Percentiles rank a stretch among this genome's conserved stretches.
Conservation (phyloP, 2,113 vertebrate species). For the Tachysurus fulvidraco region DNA sequence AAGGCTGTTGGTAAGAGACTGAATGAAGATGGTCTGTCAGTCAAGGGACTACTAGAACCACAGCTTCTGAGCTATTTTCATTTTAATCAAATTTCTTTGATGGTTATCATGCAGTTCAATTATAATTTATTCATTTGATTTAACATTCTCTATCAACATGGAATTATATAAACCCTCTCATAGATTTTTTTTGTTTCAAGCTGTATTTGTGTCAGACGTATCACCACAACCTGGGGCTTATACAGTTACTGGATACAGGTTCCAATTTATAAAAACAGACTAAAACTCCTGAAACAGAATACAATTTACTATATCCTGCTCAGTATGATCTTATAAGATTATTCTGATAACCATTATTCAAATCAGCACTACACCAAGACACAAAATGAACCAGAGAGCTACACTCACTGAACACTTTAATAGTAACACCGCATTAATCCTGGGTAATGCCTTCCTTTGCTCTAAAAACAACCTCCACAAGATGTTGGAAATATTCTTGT, state of each 20-base stretch:
- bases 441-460: too few species aligned
- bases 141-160: background rate
- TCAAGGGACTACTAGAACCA: background rate
- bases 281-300: background rate
- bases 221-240: background rate
- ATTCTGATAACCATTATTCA: background rate
- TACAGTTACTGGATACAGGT: background rate
- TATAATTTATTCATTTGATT: constrained; percentile 6
- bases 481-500: too few species aligned
- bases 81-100: background rate
- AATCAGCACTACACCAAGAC: background rate
- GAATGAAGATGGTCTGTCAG: background rate
- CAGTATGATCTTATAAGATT: background rate
- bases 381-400: background rate
- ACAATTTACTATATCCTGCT: background rate
- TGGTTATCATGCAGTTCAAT: background rate
- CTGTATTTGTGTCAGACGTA: background rate
- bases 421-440: background rate
- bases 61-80: background rate
- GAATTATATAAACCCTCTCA: background rate
- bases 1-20: constrained; percentile 72
- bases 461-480: too few species aligned
- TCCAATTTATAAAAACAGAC: background rate
- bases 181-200: background rate
- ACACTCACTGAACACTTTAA: background rate